A percentile compares a stretch with the other conserved stretches of the same genome.
Evolutionary conservation across 2,888 invertebrate species (phyloP).

Genomic region (Zaprionus obscuricornis): DNA sequence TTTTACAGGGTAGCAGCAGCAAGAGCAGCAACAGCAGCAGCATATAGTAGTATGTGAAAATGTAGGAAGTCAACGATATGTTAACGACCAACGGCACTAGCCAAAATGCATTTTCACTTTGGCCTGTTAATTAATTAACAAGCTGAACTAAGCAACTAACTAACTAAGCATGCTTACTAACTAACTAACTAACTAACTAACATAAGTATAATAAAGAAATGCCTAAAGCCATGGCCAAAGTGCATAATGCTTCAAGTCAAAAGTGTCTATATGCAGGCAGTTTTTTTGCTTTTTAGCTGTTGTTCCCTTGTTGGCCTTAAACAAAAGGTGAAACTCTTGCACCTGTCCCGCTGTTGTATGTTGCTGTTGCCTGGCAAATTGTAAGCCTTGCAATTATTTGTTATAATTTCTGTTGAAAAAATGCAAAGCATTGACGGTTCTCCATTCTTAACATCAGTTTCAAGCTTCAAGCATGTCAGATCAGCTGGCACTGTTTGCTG

Average conservation of each 20-base stretch:
- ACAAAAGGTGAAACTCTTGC: conserved; percentile 62
- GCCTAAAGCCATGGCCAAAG: conserved; percentile 31
- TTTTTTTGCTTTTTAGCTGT: conserved; percentile 2
- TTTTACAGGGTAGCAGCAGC: no score
- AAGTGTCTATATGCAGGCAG: background rate
- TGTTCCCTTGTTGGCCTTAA: conserved; percentile 41
- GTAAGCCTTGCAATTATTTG: conserved; percentile 71
- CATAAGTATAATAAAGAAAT: conserved; percentile 30
- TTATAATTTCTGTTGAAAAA: conserved; percentile 75
- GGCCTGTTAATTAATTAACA: conserved; percentile 54
- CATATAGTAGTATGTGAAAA: conserved; percentile 29
- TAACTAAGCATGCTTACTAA: background rate
- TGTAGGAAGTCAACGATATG: conserved; percentile 18
- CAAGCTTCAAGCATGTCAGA: background rate
- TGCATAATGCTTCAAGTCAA: no score
- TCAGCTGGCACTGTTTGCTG: no score
- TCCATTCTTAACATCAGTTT: conserved; percentile 17
- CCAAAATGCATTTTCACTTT: conserved; percentile 71
- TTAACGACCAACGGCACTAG: conserved; percentile 42
- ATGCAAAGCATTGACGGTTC: conserved; percentile 67
- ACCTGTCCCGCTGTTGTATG: conserved; percentile 47
- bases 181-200: conserved; percentile 53
- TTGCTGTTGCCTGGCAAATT: conserved; percentile 23
- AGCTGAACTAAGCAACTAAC: background rate
- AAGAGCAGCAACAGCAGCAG: conserved; percentile 6